These are phyloP conservation scores for Sarcophaga variegata DNA, from an alignment of 2,888 invertebrate genomes.

Conservation along the genomic window DNA sequence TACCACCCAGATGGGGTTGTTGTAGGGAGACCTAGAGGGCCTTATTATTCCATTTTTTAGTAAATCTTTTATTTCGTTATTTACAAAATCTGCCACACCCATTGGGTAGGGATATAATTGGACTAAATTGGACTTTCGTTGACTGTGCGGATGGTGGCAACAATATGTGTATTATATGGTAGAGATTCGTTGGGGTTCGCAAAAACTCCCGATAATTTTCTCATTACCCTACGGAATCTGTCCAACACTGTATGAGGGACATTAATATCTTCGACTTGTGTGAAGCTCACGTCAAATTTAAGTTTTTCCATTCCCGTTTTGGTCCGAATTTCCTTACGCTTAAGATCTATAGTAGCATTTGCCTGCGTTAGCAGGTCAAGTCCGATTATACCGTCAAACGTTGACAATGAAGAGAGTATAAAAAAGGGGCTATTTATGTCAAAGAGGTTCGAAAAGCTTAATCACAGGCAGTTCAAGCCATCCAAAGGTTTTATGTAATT, in stretches of 20 bases:
- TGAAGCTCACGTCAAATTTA: constrained; percentile 63
- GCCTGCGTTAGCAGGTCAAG: no score
- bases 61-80: constrained; percentile 34
- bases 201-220: constrained; percentile 24
- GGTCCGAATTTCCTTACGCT: no score
- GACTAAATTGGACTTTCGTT: constrained; percentile 40
- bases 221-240: background rate
- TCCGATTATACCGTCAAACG: no score
- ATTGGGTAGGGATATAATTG: constrained; percentile 49
- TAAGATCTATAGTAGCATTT: no score
- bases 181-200: constrained; percentile 27
- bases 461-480: no score
- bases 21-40: no score
- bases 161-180: no score
- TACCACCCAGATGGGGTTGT: no score
- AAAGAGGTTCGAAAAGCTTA: no score
- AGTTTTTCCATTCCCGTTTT: background rate
- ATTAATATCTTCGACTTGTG: constrained; percentile 55
- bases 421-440: no score
- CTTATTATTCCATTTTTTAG: background rate
- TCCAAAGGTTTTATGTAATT: background rate
- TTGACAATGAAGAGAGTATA: background rate
- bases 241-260: background rate
- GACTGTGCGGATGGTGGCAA: constrained; percentile 26
- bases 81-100: constrained; percentile 43